Conservation (phyloP, 2,888 invertebrate genomes). For the Pedicia rivosa region DNA sequence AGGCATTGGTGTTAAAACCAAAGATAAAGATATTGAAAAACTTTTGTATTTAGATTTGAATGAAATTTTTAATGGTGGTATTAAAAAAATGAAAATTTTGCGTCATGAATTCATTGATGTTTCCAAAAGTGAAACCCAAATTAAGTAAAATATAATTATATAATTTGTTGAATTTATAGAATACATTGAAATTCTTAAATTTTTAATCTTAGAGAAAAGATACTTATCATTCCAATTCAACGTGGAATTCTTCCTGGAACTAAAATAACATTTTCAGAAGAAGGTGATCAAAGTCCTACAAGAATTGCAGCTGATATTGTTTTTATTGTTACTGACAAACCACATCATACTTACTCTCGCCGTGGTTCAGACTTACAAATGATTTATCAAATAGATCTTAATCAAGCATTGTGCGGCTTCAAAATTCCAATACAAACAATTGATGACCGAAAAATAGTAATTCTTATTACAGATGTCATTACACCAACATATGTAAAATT, state of each 20-base stretch:
- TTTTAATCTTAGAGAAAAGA: conserved; percentile 58
- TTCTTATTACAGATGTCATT: conserved; percentile 56
- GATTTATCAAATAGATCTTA: conserved; percentile 39
- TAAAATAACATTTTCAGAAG: conserved; percentile 55
- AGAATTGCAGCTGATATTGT: conserved; percentile 51
- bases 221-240: conserved; percentile 54
- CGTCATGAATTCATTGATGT: conserved; percentile 49
- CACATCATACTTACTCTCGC: conserved; percentile 47
- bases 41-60: conserved; percentile 40
- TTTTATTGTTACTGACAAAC: conserved; percentile 55
- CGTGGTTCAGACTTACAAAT: conserved; percentile 52
- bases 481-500: conserved; percentile 26
- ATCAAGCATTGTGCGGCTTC: conserved; percentile 56
- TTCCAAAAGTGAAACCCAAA: conserved; percentile 41
- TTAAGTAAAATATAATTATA: conserved; percentile 19
- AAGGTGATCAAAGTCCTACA: conserved; percentile 64
- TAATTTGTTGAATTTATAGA: background rate
- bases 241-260: conserved; percentile 60
- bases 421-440: conserved; percentile 48
- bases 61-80: conserved; percentile 53
- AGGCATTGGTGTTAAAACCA: conserved; percentile 47
- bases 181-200: background rate
- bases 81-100: conserved; percentile 73
- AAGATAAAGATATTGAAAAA: conserved; percentile 40
- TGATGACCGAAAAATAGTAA: conserved; percentile 48